A percentile compares a stretch with the other conserved stretches of the same genome.
phyloP scores from a whole-genome alignment of 2,113 vertebrate genomes.

The Microcebus murinus region DNA sequence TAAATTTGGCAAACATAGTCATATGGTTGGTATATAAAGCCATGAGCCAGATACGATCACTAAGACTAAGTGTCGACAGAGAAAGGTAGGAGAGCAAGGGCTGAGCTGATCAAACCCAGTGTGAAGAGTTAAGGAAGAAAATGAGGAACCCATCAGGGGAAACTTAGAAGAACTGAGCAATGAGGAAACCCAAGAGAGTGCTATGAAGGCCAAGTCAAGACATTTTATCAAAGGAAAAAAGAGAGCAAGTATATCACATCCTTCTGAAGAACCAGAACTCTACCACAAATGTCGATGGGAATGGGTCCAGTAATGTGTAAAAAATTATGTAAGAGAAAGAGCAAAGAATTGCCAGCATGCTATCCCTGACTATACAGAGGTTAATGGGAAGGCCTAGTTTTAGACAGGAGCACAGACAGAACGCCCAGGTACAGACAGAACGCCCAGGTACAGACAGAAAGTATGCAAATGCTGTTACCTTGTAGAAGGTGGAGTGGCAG shows the following conservation, averaged over 20 bases:
- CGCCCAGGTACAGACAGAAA: background rate
- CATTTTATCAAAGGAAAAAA: background rate
- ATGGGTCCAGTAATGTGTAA: background rate
- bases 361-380: background rate
- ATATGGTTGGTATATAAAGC: background rate
- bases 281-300: background rate
- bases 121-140: background rate
- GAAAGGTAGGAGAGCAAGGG: background rate
- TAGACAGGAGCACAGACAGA: background rate
- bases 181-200: background rate
- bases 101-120: background rate
- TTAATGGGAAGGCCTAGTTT: background rate
- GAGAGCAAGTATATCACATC: background rate
- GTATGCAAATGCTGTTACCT: no score
- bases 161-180: background rate
- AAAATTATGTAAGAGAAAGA: background rate
- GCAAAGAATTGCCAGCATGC: background rate
- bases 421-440: background rate
- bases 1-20: background rate
- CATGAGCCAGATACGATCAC: background rate
- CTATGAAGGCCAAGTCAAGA: background rate
- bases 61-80: background rate
- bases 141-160: background rate
- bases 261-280: background rate
- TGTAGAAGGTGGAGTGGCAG: background rate